Evolutionary conservation across 2,888 invertebrate species (phyloP), one percentile per base, ranked within the genome.

Genomic region (Melieria omissa): DNA sequence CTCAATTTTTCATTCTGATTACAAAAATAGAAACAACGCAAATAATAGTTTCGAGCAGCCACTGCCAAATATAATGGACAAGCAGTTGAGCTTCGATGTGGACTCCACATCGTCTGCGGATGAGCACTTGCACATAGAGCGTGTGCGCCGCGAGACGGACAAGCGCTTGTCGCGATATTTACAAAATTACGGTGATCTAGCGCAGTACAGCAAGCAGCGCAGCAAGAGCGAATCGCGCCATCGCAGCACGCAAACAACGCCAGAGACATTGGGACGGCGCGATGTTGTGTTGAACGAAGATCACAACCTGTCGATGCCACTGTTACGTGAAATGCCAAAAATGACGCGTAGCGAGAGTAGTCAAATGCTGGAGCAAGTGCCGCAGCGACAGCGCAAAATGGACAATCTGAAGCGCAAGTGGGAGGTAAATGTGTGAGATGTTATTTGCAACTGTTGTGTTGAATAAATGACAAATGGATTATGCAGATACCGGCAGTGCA

Each of bases 401-500:
- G 82, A 84, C 58, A 79, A 85, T 77, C 80, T 89, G 14, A 88
- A 89, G 73, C 87, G 88, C 72, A 88, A 88, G 76, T 89, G 89
- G 89, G 88, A 89, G 87, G 89, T 89, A 80, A 75, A 80, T 76
- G 4, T 54, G 44, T 41, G n/a, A 62, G 41, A 5, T 57, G 16
- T 7, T 42, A 7, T 52, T 10, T 6, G 12, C 9, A 9, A 9
- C 9, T 14, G 6, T 46, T 74, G 54, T 10, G 4, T 44, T 12
- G 12, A 64, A 8, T 12, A 45, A 63, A 57, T 52, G 41, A 14
- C 44, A 41, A 10, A 14, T 60, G 10, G 42, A 42, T 55, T 47
- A 89, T 87, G 87, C 84, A 91, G 88, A 89, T 92, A 71, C 92
- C 92, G 0, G 90, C 88, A 0, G 91, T 92, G n/a, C 91, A 92